Conservation (phyloP, 2,888 invertebrate genomes). For the Argynnis bischoffii region DNA sequence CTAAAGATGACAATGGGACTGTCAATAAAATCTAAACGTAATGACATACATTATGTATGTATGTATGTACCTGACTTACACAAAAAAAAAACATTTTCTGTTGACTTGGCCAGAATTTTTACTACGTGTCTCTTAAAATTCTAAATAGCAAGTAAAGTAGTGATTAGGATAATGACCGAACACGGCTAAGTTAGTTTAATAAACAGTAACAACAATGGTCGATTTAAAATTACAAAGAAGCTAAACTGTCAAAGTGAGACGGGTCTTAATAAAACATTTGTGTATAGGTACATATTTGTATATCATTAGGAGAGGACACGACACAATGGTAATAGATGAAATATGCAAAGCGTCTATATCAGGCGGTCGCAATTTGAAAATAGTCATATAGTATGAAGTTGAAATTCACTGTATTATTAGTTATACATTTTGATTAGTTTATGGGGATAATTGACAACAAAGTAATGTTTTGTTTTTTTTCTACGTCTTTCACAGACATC, state of each 20-base stretch:
- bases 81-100: neutral
- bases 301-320: conserved; percentile 60
- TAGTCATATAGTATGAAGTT: neutral
- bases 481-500: too few species aligned
- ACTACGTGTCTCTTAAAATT: neutral
- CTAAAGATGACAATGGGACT: too few species aligned
- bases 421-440: too few species aligned
- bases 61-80: too few species aligned
- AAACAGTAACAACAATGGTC: conserved; percentile 29
- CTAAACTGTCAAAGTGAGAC: conserved; percentile 48
- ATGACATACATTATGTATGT: too few species aligned
- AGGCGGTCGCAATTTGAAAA: conserved; percentile 46
- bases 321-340: conserved; percentile 71
- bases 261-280: conserved; percentile 56
- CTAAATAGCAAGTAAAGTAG: neutral
- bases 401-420: too few species aligned
- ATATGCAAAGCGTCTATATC: conserved; percentile 72
- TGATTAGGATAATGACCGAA: conserved; percentile 18
- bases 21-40: too few species aligned
- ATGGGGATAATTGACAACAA: too few species aligned
- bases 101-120: neutral
- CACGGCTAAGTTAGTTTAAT: conserved; percentile 29
- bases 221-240: conserved; percentile 38
- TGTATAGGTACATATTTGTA: conserved; percentile 66
- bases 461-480: too few species aligned